Evolutionary conservation across 2,113 vertebrate species (phyloP).

Genomic region (Datnioides undecimradiatus): DNA sequence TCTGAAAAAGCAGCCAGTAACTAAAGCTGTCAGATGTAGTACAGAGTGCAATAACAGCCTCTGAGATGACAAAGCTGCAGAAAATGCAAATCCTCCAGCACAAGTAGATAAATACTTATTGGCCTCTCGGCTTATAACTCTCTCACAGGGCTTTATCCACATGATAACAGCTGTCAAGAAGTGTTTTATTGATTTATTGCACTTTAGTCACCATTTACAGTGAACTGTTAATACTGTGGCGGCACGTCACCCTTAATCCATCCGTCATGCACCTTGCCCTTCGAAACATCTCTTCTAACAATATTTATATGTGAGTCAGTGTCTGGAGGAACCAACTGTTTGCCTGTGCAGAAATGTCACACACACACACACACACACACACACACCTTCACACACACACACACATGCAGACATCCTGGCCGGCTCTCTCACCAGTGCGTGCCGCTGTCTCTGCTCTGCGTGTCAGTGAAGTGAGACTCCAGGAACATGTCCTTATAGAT

Average conservation of each 20-base stretch:
- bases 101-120: too few species aligned
- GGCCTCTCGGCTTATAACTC: too few species aligned
- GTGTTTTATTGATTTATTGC: background rate
- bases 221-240: background rate
- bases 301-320: conserved; percentile 40
- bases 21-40: background rate
- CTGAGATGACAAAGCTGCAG: too few species aligned
- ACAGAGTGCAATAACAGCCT: background rate
- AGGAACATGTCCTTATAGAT: conserved; percentile 98
- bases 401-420: background rate
- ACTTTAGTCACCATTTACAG: background rate
- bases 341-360: conserved; percentile 21
- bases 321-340: conserved; percentile 11
- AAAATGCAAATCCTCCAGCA: too few species aligned
- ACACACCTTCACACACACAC: conserved; percentile 11
- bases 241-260: conserved; percentile 24
- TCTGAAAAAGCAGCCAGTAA: background rate
- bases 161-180: conserved; percentile 1
- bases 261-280: background rate
- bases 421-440: conserved; percentile 87
- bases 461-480: conserved; percentile 93
- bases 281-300: conserved; percentile 26
- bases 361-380: conserved; percentile 13
- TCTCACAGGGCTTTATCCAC: background rate
- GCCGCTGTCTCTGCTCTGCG: conserved; percentile 91